Percentiles rank a stretch among this genome's conserved stretches.
These are phyloP conservation scores for Patiria miniata DNA, from an alignment of 35 echinoderm and acorn worm species.

Conservation along the genomic window DNA sequence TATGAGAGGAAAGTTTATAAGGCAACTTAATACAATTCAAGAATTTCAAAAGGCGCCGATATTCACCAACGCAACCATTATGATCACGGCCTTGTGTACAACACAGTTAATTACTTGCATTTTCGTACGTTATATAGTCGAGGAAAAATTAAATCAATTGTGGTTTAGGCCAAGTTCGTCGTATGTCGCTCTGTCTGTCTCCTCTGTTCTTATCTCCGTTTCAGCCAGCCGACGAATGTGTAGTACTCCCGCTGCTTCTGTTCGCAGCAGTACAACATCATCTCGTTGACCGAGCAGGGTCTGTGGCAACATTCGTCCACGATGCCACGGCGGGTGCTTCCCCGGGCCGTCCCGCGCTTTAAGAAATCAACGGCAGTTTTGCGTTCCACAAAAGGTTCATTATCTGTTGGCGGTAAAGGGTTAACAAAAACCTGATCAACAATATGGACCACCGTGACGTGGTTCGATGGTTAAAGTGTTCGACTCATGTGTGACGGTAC, in stretches of 20 bases:
- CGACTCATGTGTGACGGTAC: no score
- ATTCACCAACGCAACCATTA: no score
- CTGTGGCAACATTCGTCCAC: conserved; percentile 54
- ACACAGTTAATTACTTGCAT: background rate
- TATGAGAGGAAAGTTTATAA: no score
- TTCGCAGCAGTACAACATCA: conserved; percentile 66
- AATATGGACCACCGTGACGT: no score
- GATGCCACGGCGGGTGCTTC: conserved; percentile 19
- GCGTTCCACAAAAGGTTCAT: conserved; percentile 50
- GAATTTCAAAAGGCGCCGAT: no score
- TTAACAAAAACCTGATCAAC: no score
- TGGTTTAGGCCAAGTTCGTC: background rate
- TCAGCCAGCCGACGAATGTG: background rate
- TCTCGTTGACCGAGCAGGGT: conserved; percentile 37
- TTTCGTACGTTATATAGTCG: background rate
- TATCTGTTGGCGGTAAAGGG: no score
- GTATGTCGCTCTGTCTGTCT: background rate
- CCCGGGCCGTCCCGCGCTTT: conserved; percentile 1
- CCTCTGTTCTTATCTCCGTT: background rate
- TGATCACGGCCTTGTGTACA: no score
- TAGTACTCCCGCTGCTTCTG: conserved; percentile 46
- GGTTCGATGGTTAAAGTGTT: no score
- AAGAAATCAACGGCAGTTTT: conserved; percentile 52
- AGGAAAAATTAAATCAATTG: conserved; percentile 7
- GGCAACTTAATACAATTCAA: no score